These are phyloP conservation scores for Temnothorax curvispinosus DNA, from an alignment of 1,140 invertebrate genomes.

Conservation along the genomic window DNA sequence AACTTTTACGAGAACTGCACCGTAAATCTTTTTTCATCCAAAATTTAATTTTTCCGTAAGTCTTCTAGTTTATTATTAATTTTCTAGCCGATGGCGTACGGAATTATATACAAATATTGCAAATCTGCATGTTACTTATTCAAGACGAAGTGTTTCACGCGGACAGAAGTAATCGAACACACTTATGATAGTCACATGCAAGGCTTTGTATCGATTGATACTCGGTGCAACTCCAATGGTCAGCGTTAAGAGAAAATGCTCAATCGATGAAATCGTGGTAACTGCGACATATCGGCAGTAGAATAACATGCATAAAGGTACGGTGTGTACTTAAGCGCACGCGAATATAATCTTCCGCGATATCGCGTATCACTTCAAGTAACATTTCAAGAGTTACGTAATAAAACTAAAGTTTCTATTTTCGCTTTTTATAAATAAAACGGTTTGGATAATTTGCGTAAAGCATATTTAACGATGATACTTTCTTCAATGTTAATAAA, in stretches of 20 bases:
- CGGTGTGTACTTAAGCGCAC: neutral
- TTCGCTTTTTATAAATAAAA: neutral
- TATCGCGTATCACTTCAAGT: neutral
- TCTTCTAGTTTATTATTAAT: neutral
- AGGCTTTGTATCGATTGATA: constrained; percentile 28
- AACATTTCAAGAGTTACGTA: neutral
- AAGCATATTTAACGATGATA: neutral
- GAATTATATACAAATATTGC: neutral
- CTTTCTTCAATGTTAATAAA: neutral
- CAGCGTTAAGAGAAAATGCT: neutral
- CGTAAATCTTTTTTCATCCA: neutral
- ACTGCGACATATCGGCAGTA: neutral
- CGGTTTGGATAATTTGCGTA: neutral
- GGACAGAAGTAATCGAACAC: neutral
- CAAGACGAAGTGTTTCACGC: neutral
- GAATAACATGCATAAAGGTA: neutral
- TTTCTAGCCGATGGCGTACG: neutral
- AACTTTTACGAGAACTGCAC: neutral
- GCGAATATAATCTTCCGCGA: neutral
- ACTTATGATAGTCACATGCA: neutral
- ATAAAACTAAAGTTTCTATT: neutral
- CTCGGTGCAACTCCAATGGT: neutral
- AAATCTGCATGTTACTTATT: neutral
- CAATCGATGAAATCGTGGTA: constrained; percentile 48
- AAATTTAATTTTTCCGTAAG: neutral